Base-by-base conservation (phyloP, 2,888 invertebrate genomes). In the Xestia ashworthii region DNA sequence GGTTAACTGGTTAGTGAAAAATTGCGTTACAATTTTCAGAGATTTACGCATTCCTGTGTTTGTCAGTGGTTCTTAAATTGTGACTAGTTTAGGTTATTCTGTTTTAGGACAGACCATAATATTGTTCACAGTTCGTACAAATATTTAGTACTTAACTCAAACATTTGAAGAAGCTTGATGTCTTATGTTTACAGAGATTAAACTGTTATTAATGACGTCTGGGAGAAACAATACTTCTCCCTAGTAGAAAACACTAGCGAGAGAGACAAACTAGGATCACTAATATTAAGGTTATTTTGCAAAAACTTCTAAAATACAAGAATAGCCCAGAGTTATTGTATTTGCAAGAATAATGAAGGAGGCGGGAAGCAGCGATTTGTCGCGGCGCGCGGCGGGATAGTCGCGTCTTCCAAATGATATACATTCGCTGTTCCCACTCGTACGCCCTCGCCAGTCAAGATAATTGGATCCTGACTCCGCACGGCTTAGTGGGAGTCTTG, bases 351-450 rank as follows among this genome's bases (percentile, higher is more conserved):
- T 80, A 85, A 89, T 86, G 77, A 79, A 82, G 71, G 71, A 80
- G 82, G 85, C 86, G 86, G 89, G 89, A 89, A 88, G 87, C 78
- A 78, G 77, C 80, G 81, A 87, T 89, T 89, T 88, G 88, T 89
- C 86, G 74, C 82, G 76, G 78, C 53, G 68, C 86, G 75, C 82
- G 76, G 81, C 65, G 71, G 81, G 70, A 80, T 32, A 66, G 65
- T 38, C 73, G 77, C 70, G 85, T 81, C 84, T 58, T 62, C 75
- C 64, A 73, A 82, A 81, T 83, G 85, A 87, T 79, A 76, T 73
- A 81, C 78, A 83, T 75, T 78, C 70, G 70, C 38, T 77, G 84
- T 73, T 70, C 84, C 84, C 84, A 84, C 84, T 77, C 80, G 69
- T 64, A 74, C 84, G 80, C 84, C 84, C 70, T 60, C 80, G 80